Conservation (phyloP, 2,113 vertebrate species). For the Madoqua kirkii region DNA sequence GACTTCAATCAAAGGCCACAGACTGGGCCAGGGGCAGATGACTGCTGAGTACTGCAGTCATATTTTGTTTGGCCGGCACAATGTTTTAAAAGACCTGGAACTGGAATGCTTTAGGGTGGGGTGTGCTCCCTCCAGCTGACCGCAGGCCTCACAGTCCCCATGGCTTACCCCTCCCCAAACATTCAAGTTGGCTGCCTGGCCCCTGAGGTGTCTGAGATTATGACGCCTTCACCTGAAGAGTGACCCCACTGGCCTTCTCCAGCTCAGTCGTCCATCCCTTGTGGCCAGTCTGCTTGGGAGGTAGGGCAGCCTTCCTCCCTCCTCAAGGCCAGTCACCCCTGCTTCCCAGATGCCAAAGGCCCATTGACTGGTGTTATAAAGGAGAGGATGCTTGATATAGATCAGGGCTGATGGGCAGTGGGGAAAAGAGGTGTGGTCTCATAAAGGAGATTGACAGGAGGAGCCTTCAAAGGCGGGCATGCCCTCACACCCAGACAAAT, state of each 20-base stretch:
- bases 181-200: not conserved
- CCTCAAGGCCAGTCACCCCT: not conserved
- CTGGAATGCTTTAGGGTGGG: constrained; percentile 14
- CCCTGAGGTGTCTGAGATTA: not conserved
- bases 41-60: not conserved
- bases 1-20: constrained; percentile 11
- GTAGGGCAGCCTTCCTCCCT: not conserved
- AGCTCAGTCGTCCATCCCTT: not conserved
- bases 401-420: not conserved
- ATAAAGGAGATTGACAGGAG: not conserved
- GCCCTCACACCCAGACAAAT: not conserved
- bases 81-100: not conserved
- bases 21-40: not conserved
- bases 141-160: not conserved
- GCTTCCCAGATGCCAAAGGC: not conserved
- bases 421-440: not conserved
- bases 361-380: not conserved
- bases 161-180: not conserved
- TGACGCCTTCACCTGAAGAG: not conserved
- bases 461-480: not conserved
- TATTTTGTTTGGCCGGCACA: constrained; percentile 34
- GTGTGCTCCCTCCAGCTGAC: not conserved
- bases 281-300: not conserved
- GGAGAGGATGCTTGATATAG: not conserved
- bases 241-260: not conserved